Evolutionary conservation across 2,888 invertebrate species (phyloP).

Genomic region (Drosophila helvetica): DNA sequence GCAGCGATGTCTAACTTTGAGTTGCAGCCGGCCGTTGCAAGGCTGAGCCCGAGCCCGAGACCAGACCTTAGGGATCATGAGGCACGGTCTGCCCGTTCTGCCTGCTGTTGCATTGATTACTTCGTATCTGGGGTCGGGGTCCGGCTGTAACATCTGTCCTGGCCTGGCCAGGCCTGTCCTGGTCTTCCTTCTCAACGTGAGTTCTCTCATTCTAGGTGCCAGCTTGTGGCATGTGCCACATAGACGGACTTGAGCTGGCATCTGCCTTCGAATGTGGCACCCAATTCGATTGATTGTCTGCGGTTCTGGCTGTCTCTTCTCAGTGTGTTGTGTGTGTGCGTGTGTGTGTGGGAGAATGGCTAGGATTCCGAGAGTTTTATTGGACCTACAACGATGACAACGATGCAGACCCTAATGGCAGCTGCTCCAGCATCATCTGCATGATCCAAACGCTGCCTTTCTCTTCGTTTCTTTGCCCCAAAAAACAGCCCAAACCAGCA

Average conservation of each 20-base stretch:
- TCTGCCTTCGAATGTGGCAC: slow-evolving; percentile 22
- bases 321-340: neutral
- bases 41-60: slow-evolving; percentile 10
- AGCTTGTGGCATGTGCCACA: slow-evolving; percentile 44
- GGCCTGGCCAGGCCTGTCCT: slow-evolving; percentile 14
- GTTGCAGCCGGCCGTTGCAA: slow-evolving; percentile 41
- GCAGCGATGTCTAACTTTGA: slow-evolving; percentile 16
- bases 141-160: slow-evolving; percentile 35
- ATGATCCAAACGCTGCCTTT: slow-evolving; percentile 27
- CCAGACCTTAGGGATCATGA: slow-evolving; percentile 12
- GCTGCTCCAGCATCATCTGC: slow-evolving; percentile 9
- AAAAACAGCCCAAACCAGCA: slow-evolving; percentile 17
- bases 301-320: neutral
- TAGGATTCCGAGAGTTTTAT: neutral
- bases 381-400: neutral
- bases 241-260: slow-evolving; percentile 23
- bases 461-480: slow-evolving; percentile 2
- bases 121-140: neutral
- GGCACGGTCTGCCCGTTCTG: slow-evolving; percentile 12
- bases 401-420: slow-evolving; percentile 8
- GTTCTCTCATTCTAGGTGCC: neutral
- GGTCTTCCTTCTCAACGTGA: slow-evolving; percentile 1
- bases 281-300: slow-evolving; percentile 15
- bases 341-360: neutral
- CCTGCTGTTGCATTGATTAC: slow-evolving; percentile 53